Evolutionary conservation across 1,140 invertebrate genomes (phyloP).

Genomic region (Aphelenchoides fujianensis): DNA sequence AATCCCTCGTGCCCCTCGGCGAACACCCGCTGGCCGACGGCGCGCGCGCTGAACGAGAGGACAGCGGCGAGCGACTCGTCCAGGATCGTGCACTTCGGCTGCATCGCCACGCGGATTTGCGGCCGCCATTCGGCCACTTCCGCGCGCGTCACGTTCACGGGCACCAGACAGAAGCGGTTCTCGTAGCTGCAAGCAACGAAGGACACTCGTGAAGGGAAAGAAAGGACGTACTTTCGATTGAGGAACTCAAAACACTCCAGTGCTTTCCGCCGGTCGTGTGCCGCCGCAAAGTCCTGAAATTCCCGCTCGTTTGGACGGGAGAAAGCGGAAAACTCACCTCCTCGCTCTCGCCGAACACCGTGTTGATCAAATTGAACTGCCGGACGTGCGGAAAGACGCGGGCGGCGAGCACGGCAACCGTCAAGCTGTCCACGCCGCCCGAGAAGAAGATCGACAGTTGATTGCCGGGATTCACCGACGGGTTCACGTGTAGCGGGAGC

Average conservation of each 20-base stretch:
- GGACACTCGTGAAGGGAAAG: background rate
- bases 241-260: constrained; percentile 3
- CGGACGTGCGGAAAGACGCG: background rate
- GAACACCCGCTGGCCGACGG: constrained; percentile 65
- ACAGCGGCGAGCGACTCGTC: constrained; percentile 90
- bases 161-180: background rate
- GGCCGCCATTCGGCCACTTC: constrained; percentile 38
- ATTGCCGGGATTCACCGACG: background rate
- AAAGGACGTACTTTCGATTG: background rate
- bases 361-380: constrained; percentile 20
- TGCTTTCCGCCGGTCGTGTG: constrained; percentile 1
- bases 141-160: background rate
- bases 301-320: too few relatives aligned
- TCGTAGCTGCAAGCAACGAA: constrained; percentile 13
- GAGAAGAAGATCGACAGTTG: constrained; percentile 17
- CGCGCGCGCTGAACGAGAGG: constrained; percentile 87
- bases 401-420: constrained; percentile 6
- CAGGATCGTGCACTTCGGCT: constrained; percentile 72
- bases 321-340: constrained; percentile 6
- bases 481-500: too few relatives aligned
- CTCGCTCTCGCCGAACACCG: constrained; percentile 13
- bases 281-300: too few relatives aligned
- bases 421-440: constrained; percentile 12
- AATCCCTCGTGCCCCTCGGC: constrained; percentile 45
- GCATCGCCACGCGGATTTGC: constrained; percentile 31